phyloP scores from a whole-genome alignment of 2,113 vertebrate genomes.

The Tetrao urogallus region DNA sequence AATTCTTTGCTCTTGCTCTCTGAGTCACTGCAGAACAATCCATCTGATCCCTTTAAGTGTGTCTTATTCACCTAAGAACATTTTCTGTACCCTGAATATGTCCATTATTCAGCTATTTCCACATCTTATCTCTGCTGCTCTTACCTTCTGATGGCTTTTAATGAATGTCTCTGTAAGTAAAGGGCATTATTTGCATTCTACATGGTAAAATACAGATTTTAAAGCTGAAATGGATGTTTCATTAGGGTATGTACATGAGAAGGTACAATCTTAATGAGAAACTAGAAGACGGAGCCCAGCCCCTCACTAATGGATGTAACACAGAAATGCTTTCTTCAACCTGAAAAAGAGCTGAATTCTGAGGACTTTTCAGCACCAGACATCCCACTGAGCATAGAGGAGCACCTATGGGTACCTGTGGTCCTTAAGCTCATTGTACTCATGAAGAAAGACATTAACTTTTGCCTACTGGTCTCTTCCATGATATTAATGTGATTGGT shows the following conservation, averaged over 20 bases:
- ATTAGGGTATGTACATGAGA: neutral
- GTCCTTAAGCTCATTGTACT: accelerated
- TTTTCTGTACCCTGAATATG: neutral
- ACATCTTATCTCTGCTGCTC: neutral
- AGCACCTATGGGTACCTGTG: neutral
- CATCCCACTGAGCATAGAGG: accelerated
- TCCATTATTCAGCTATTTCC: neutral
- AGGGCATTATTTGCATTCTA: neutral
- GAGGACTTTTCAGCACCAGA: neutral
- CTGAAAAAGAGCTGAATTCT: neutral
- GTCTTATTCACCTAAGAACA: neutral
- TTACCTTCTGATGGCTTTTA: neutral
- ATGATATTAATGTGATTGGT: accelerated
- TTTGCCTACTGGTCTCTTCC: neutral
- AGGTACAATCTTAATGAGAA: neutral
- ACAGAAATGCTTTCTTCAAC: neutral
- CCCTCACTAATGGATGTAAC: accelerated
- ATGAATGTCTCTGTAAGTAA: neutral
- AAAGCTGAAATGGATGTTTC: neutral
- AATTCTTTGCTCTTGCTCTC: neutral
- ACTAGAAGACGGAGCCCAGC: neutral
- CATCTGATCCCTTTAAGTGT: neutral
- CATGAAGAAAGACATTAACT: neutral
- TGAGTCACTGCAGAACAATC: neutral
- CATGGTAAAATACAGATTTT: neutral